Evolutionary conservation across 1,140 invertebrate species (phyloP), one percentile per base, ranked within the genome.

Genomic region (Rhagoletis pomonella): DNA sequence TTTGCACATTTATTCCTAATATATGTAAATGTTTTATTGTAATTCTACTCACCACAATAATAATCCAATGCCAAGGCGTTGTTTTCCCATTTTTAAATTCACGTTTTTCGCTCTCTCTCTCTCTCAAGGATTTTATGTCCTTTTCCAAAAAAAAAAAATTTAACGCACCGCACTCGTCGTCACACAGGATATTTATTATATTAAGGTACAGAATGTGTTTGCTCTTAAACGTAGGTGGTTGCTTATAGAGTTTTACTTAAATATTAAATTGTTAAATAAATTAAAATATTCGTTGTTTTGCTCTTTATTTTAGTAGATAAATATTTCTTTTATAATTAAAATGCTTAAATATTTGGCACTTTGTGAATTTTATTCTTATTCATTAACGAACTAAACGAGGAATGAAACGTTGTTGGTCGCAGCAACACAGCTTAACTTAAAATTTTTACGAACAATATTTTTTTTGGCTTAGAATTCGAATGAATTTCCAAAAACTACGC

Each of bases 291-390:
- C 29, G 29, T 29, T 55, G n/a, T 62, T 29, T 62, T 14, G 60
- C 4, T 62, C 4, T 62, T 10, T 81, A 81, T 88, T 90, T 91
- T 90, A 91, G 89, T 91, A 89, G 90, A 89, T 90, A 91, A 89
- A 89, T 91, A 89, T 90, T 90, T 90, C 88, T 91, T 90, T 91
- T 91, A 90, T 89, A 91, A 90, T 89, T 91, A 88, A 88, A 90
- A 89, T 88, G 84, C 91, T 91, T 91, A 91, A 90, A 91, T 90
- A 91, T 90, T 85, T 90, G 73, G 73, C 73, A 81, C 73, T 81
- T 81, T 81, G n/a, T 7, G 73, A 81, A 55, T 55, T 81, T 58
- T 50, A 10, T 50, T 29, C 29, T 29, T 29, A 29, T 29, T 29
- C 29, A 29, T 29, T 29, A 29, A 44, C 17, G 44, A 64, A 64